Conservation (phyloP, 2,113 vertebrate species). For the Rhinogobius similis region DNA sequence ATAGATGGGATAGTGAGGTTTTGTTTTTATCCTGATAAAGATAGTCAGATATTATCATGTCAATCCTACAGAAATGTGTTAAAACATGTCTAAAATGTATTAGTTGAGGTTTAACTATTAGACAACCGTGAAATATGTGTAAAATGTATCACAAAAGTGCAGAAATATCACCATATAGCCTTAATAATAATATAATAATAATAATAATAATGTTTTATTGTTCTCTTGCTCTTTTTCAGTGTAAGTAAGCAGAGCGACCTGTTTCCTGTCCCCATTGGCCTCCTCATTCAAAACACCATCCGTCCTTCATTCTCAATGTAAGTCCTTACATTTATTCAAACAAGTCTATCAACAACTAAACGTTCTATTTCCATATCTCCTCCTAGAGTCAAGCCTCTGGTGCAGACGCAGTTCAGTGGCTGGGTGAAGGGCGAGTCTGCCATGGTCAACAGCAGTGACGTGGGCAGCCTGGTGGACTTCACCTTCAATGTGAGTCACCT, state of each 20-base stretch:
- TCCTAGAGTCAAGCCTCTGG: constrained; percentile 29
- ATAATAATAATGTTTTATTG: constrained; percentile 23
- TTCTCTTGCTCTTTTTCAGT: constrained; percentile 58
- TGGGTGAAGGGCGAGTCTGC: constrained; percentile 88
- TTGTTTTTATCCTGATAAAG: too few species aligned
- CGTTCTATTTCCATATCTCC: constrained; percentile 4
- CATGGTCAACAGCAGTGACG: constrained; percentile 85
- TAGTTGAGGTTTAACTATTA: too few species aligned
- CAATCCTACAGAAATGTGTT: too few species aligned
- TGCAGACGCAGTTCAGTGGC: constrained; percentile 84
- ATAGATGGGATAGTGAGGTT: too few species aligned
- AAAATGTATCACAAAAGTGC: too few species aligned
- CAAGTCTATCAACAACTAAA: neutral
- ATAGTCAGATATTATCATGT: too few species aligned
- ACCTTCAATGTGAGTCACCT: constrained; percentile 83
- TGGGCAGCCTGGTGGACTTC: constrained; percentile 87
- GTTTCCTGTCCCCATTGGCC: constrained; percentile 67
- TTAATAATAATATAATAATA: too few species aligned
- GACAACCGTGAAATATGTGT: too few species aligned
- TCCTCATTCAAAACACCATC: constrained; percentile 85
- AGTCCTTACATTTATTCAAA: constrained; percentile 49
- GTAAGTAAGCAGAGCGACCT: constrained; percentile 87
- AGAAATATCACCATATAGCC: too few species aligned
- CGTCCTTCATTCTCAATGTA: constrained; percentile 81
- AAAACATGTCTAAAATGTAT: too few species aligned